A percentile compares a stretch with the other conserved stretches of the same genome.
Conservation (phyloP, 2,888 invertebrate genomes). For the Dryadula phaetusa region DNA sequence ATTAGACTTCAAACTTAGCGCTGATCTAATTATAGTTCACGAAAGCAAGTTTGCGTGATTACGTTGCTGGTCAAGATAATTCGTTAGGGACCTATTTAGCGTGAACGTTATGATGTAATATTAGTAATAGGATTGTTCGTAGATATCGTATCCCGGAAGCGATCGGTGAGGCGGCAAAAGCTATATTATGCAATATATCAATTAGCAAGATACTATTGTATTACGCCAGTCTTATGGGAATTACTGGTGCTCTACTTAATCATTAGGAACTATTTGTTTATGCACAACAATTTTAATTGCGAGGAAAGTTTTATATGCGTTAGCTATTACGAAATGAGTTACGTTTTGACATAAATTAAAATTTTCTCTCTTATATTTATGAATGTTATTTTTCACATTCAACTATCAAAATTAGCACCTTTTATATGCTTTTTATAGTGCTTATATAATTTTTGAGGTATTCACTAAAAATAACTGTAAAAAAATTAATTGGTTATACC, state of each 20-base stretch:
- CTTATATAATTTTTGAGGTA: not conserved
- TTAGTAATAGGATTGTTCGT: constrained; percentile 49
- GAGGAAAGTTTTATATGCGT: constrained; percentile 23
- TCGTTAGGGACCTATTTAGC: constrained; percentile 47
- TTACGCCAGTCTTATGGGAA: constrained; percentile 68
- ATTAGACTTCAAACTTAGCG: constrained; percentile 43
- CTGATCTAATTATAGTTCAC: constrained; percentile 42
- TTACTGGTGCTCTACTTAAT: constrained; percentile 64
- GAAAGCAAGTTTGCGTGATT: constrained; percentile 49
- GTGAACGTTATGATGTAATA: constrained; percentile 50
- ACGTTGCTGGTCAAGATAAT: constrained; percentile 46
- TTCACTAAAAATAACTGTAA: not conserved
- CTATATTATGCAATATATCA: constrained; percentile 77
- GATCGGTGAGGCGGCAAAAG: constrained; percentile 60
- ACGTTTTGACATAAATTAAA: constrained; percentile 34
- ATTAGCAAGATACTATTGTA: constrained; percentile 75
- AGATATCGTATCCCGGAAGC: constrained; percentile 71
- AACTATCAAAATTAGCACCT: constrained; percentile 4
- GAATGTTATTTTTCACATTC: constrained; percentile 4
- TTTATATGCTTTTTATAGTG: not conserved
- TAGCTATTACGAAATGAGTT: constrained; percentile 35
- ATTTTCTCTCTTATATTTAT: not conserved
- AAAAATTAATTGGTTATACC: not conserved
- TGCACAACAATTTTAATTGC: constrained; percentile 33
- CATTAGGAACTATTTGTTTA: constrained; percentile 56